Conservation (phyloP, 2,113 vertebrate species). For the Corythoichthys haematopterus region DNA sequence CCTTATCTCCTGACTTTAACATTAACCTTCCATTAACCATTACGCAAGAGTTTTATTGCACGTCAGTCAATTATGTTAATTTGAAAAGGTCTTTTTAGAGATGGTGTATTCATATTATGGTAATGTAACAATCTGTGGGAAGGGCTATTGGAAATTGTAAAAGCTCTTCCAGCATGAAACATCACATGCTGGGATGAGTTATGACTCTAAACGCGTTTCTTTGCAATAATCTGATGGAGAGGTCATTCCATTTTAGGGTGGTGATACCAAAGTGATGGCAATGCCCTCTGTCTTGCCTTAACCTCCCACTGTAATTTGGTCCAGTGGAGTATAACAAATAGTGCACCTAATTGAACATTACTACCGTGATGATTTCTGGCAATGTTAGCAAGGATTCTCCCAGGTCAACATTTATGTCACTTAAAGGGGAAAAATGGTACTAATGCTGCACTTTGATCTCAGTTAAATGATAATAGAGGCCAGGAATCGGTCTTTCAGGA, state of each 20-base stretch:
- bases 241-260: slow-evolving; percentile 88
- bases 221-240: slow-evolving; percentile 83
- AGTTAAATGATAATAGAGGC: slow-evolving; percentile 66
- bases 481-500: slow-evolving; percentile 46
- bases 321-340: slow-evolving; percentile 82
- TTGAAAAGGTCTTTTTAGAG: slow-evolving; percentile 75
- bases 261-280: slow-evolving; percentile 92
- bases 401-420: slow-evolving; percentile 64
- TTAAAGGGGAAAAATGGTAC: slow-evolving; percentile 56
- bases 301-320: slow-evolving; percentile 81
- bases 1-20: slow-evolving; percentile 88
- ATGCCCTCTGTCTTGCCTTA: slow-evolving; percentile 78
- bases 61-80: slow-evolving; percentile 92
- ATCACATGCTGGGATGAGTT: slow-evolving; percentile 82
- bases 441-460: slow-evolving; percentile 65
- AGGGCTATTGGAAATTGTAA: slow-evolving; percentile 80
- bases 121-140: slow-evolving; percentile 82
- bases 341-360: slow-evolving; percentile 84
- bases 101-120: slow-evolving; percentile 91
- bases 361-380: slow-evolving; percentile 75
- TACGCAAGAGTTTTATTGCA: slow-evolving; percentile 88
- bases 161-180: slow-evolving; percentile 84
- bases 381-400: slow-evolving; percentile 46
- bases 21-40: slow-evolving; percentile 99
- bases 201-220: slow-evolving; percentile 85